Evolutionary conservation across 2,797 vertebrate genomes (phyloP).

Genomic region (Epinephelus awoara): DNA sequence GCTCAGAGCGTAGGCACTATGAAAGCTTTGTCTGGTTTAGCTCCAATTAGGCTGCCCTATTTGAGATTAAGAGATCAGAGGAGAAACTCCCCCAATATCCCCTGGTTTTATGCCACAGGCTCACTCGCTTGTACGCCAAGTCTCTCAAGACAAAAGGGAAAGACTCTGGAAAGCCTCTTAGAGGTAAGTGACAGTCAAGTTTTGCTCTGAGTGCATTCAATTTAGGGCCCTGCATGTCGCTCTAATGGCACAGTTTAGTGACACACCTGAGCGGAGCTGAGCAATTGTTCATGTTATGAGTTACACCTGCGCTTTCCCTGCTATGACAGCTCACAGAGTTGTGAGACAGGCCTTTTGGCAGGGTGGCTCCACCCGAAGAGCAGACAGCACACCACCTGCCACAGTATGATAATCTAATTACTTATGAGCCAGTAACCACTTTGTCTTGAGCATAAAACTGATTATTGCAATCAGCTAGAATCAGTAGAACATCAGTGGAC

Average conservation of each 20-base stretch:
- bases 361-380: constrained; percentile 33
- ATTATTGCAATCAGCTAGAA: constrained; percentile 20
- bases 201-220: constrained; percentile 2
- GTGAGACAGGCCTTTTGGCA: constrained; percentile 13
- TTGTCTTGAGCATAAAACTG: constrained; percentile 20
- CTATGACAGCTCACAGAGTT: background rate
- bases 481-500: background rate
- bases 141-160: constrained; percentile 32
- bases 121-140: constrained; percentile 21
- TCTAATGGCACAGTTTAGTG: background rate
- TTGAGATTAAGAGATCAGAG: constrained; percentile 67
- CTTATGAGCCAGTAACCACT: constrained; percentile 17
- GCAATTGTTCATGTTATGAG: background rate
- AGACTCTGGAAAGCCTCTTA: constrained; percentile 40
- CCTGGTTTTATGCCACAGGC: constrained; percentile 45
- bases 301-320: background rate
- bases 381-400: constrained; percentile 34
- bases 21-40: constrained; percentile 59
- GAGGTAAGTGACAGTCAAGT: constrained; percentile 5
- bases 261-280: constrained; percentile 6
- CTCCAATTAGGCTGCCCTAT: constrained; percentile 55
- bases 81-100: constrained; percentile 40
- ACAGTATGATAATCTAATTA: constrained; percentile 42
- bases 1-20: constrained; percentile 25
- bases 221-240: background rate